Base-by-base conservation (phyloP, 2,888 invertebrate species). In the Athrips mouffetella region DNA sequence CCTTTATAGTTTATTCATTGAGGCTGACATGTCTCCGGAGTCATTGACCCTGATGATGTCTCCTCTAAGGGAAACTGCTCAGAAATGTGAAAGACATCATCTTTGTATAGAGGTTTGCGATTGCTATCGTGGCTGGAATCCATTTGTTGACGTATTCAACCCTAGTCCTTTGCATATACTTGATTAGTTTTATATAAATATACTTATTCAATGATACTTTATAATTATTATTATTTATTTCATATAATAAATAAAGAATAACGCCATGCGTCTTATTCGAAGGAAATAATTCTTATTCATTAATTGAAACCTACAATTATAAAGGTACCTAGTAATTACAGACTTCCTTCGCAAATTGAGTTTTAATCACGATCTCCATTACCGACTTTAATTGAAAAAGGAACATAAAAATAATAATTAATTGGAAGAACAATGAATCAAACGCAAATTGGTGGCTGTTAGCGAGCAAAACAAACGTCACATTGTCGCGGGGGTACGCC, bases 101-200 rank as follows among this genome's bases (percentile, higher is more conserved):
- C 54, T 74, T 13, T 56, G 53, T 47, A 50, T 74, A 4, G 67
- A 73, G 50, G 66, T 73, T 0, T 64, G 70, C 45, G 63, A 67
- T 25, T 62, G 64, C 18, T 65, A 63, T 40, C 58, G 64, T 16
- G 67, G 69, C n/a, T 72, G 67, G 65, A 73, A 73, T 52, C 70
- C 69, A 4, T 74, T 71, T 49, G 65, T 57, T 11, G 72, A 73
- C 49, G 70, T 74, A 1, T 73, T 73, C 53, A 73, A 65, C 51
- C 73, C 73, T 1, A 74, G 73, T 40, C 73, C 73, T 49, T 61
- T 74, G 50, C 66, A 72, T 48, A 56, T 63, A 44, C 49, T 59
- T 25, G 50, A 50, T 37, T 51, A 33, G 42, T 37, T 30, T 30
- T 40, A n/a, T 20, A 13, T 29, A 29, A 11, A 23, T 4, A 10